Base-by-base conservation (phyloP, 2,888 invertebrate species). In the Pseudoips prasinana region DNA sequence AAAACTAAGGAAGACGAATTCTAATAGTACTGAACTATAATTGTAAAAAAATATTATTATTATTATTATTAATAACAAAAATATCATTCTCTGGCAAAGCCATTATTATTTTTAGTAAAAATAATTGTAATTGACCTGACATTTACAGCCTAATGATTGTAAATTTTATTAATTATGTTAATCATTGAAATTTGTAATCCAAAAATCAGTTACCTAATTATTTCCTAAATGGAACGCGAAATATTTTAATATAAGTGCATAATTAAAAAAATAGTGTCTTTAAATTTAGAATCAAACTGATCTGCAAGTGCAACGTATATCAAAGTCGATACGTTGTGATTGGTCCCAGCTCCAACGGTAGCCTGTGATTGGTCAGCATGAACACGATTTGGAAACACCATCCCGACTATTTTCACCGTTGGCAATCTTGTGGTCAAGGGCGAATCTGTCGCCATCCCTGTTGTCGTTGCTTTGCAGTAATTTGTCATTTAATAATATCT, bases 401-500 rank as follows among this genome's bases (percentile, higher is more conserved):
- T 81, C 83, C 28, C 83, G 66, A 41, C 67, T 73, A 59, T 85
- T 85, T 46, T 87, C 84, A 7, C 89, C 85, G 53, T 88, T 89
- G 3, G 87, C 86, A 22, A 88, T 87, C 65, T 83, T 86, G 70
- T 78, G 90, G 61, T 92, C 92, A 40, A 95, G 80, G 22, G 91
- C 92, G 70, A 95, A 92, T 67, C 90, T 91, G 5, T 94, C 94
- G 23, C 90, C 90, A 58, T 94, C 94, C 65, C 89, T 91, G 68
- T 80, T 90, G 58, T 94, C 94, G 68, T 90, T 92, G 53, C 90
- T 92, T 63, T 92, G 93, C 60, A 94, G 91, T 52, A 94, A 76
- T 78, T 93, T 93, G 80, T 95, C 95, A 69, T 94, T 94, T 62
- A 94, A 90, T 48, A 95, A 91, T 74, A 95, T 95, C 95, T 95